Evolutionary conservation across 1,140 invertebrate genomes (phyloP).

Genomic region (Aphaenogaster ashmeadi): DNA sequence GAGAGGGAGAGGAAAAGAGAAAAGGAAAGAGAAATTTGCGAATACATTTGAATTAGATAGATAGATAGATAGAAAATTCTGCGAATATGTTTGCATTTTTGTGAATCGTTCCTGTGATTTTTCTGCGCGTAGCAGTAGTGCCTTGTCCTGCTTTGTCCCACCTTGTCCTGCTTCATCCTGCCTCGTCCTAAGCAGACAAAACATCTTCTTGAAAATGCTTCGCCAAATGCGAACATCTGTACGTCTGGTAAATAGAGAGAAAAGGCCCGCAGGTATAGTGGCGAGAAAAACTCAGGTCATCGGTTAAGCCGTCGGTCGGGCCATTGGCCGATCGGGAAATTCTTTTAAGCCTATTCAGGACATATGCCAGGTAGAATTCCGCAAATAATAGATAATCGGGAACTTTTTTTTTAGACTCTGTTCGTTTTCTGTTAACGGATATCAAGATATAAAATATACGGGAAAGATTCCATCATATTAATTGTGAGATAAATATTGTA

Average conservation of each 20-base stretch:
- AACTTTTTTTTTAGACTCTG: constrained; percentile 83
- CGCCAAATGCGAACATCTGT: constrained; percentile 65
- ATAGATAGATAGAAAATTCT: not conserved
- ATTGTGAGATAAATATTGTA: not conserved
- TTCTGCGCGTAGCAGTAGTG: not conserved
- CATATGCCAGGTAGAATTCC: constrained; percentile 85
- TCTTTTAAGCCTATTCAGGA: constrained; percentile 82
- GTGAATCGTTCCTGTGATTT: not conserved
- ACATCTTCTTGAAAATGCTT: constrained; percentile 65
- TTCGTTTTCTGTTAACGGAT: constrained; percentile 85
- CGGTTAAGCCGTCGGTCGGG: constrained; percentile 50
- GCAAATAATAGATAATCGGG: constrained; percentile 86
- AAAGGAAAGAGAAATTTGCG: not conserved
- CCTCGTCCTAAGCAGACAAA: constrained; percentile 57
- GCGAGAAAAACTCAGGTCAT: constrained; percentile 80
- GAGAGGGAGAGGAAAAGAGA: no score
- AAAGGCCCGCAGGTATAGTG: constrained; percentile 78
- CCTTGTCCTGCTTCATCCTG: not conserved
- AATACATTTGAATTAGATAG: not conserved
- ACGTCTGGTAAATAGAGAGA: constrained; percentile 78
- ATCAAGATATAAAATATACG: constrained; percentile 80
- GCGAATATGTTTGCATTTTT: constrained; percentile 32
- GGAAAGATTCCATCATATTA: not conserved
- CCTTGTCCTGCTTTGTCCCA: not conserved
- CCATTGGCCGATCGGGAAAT: constrained; percentile 71